Conservation (phyloP, 2,113 vertebrate species). For the Isichthys henryi region DNA sequence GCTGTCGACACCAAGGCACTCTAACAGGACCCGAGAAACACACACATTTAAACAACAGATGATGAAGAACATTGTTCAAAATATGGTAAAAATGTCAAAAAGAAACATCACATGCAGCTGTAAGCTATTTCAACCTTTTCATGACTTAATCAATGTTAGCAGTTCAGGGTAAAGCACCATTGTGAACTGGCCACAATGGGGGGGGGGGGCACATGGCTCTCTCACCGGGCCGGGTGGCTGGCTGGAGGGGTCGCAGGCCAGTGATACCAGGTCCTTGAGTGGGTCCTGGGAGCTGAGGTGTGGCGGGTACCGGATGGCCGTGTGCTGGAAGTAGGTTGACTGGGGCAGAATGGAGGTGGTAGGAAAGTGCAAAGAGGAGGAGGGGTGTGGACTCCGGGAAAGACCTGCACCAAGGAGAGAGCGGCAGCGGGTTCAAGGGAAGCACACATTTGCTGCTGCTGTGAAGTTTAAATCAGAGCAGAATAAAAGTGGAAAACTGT, state of each 20-base stretch:
- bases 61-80: not conserved
- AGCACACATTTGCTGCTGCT: not conserved
- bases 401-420: conserved; percentile 60
- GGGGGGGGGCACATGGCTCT: not conserved
- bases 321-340: conserved; percentile 83
- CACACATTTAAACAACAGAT: not conserved
- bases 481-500: not conserved
- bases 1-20: not conserved
- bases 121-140: not conserved
- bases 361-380: conserved; percentile 88
- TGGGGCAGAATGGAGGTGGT: conserved; percentile 77
- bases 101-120: no score
- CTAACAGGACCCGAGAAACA: not conserved
- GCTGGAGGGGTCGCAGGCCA: conserved; percentile 90
- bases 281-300: conserved; percentile 92
- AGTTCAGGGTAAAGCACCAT: not conserved
- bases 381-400: conserved; percentile 81
- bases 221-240: conserved; percentile 88
- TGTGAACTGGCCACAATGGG: not conserved
- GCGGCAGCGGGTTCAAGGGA: not conserved
- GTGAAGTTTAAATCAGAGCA: not conserved
- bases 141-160: no score
- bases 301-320: conserved; percentile 90
- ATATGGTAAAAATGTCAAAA: not conserved
- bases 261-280: conserved; percentile 88